Conservation (phyloP, 2,797 vertebrate genomes). For the Nyctibius grandis region DNA sequence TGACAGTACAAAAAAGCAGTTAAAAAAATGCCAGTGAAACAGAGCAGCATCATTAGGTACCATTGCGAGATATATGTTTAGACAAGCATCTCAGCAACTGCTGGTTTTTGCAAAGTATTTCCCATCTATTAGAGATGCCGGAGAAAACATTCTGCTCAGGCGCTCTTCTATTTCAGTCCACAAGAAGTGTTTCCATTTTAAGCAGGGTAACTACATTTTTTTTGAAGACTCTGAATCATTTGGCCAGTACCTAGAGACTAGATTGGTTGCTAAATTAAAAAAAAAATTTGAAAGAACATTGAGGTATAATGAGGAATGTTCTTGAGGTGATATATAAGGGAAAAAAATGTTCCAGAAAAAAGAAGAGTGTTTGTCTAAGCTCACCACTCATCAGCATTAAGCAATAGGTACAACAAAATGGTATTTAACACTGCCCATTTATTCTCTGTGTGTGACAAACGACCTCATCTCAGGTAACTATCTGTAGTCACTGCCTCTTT, state of each 20-base stretch:
- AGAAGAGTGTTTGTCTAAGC: not conserved
- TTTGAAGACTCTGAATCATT: not conserved
- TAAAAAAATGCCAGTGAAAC: not conserved
- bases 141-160: not conserved
- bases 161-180: not conserved
- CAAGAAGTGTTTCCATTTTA: not conserved
- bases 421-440: not conserved
- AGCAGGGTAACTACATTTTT: not conserved
- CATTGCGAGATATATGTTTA: not conserved
- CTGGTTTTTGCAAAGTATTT: not conserved
- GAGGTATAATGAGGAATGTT: not conserved
- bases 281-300: not conserved
- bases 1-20: not conserved
- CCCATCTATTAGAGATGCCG: not conserved
- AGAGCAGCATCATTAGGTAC: not conserved
- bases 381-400: not conserved
- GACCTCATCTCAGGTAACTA: not conserved
- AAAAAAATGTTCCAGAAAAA: not conserved
- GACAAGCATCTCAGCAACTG: accelerated
- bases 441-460: not conserved
- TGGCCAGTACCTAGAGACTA: not conserved
- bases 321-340: not conserved
- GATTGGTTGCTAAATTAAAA: not conserved
- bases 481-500: not conserved
- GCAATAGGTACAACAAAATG: not conserved